Percentiles rank a stretch among this genome's conserved stretches.
Evolutionary conservation across 2,797 vertebrate genomes (phyloP).

Genomic region (Rhinophrynus dorsalis): DNA sequence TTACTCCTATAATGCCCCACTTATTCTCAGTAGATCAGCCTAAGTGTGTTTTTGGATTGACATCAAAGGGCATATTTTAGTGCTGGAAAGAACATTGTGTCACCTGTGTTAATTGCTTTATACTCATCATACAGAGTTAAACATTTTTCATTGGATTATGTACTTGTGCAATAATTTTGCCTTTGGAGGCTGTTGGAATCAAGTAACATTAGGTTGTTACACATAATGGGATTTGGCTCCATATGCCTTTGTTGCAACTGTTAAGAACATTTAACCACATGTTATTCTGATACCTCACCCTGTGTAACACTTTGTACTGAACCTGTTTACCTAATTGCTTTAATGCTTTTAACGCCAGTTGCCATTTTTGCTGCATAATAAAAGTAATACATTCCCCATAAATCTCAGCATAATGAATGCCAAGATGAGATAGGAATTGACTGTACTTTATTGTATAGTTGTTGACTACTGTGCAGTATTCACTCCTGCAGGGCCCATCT

Average conservation of each 20-base stretch:
- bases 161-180: not conserved
- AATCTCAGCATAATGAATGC: not conserved
- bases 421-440: not conserved
- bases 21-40: no score
- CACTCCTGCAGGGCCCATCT: no score
- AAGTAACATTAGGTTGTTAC: not conserved
- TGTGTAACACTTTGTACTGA: not conserved
- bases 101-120: conserved; percentile 5
- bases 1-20: no score
- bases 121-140: not conserved
- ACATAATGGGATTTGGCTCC: not conserved
- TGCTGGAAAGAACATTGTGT: not conserved
- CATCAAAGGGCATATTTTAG: not conserved
- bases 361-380: not conserved
- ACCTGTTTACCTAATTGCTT: not conserved
- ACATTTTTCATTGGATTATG: not conserved
- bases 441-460: not conserved
- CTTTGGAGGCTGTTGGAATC: not conserved
- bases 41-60: not conserved
- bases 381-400: not conserved
- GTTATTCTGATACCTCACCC: not conserved
- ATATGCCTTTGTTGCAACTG: not conserved
- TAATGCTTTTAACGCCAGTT: not conserved
- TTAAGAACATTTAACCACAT: not conserved
- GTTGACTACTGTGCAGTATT: not conserved